These are phyloP conservation scores for Gasterosteus nipponicus DNA, from an alignment of 2,113 vertebrate genomes.

Conservation along the genomic window DNA sequence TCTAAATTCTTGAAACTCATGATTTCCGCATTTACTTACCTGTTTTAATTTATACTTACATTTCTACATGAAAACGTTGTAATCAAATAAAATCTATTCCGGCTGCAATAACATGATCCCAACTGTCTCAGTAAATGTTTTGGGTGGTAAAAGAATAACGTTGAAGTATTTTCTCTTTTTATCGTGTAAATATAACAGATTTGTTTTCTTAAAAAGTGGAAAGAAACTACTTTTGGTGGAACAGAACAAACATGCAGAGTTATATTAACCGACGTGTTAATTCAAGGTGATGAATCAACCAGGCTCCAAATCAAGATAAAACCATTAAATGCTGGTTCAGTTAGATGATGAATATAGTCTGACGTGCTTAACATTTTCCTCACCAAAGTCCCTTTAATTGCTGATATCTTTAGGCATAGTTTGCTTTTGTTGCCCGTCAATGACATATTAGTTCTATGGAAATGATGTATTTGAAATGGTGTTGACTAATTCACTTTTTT, in stretches of 20 bases:
- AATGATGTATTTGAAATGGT: neutral
- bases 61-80: constrained; percentile 39
- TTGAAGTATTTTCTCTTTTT: neutral
- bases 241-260: too few relatives aligned
- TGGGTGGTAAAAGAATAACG: neutral
- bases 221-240: too few relatives aligned
- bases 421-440: neutral
- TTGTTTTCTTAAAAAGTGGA: too few relatives aligned
- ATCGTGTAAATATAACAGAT: neutral
- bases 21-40: constrained; percentile 28
- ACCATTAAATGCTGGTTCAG: neutral
- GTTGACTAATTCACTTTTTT: neutral
- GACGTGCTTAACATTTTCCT: neutral
- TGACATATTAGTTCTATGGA: neutral
- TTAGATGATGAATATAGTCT: neutral
- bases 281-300: neutral
- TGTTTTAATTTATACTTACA: constrained; percentile 58
- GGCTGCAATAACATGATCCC: constrained; percentile 17
- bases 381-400: neutral
- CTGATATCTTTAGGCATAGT: too few relatives aligned
- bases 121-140: constrained; percentile 17
- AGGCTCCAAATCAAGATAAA: neutral
- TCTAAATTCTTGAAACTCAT: constrained; percentile 22
- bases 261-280: neutral
- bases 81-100: constrained; percentile 63